phyloP scores from a whole-genome alignment of 2,113 vertebrate species.

The Jacana jacana region DNA sequence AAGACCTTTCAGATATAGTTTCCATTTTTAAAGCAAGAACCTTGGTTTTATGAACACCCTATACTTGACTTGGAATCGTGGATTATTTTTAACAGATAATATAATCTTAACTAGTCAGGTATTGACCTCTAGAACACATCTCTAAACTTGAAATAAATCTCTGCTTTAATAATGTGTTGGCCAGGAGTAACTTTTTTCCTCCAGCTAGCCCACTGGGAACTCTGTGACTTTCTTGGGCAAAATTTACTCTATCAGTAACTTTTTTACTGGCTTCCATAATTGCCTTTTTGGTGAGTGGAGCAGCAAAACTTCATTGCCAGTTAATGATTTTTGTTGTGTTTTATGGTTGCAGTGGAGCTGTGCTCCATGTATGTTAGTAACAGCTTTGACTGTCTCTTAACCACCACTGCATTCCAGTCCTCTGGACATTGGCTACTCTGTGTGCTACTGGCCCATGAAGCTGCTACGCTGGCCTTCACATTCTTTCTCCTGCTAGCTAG shows the following conservation, averaged over 20 bases:
- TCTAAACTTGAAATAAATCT: not conserved
- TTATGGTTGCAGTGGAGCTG: not conserved
- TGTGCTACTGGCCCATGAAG: not conserved
- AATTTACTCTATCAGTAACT: not conserved
- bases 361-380: not conserved
- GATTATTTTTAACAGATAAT: not conserved
- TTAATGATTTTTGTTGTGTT: not conserved
- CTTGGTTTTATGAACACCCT: not conserved
- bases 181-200: not conserved
- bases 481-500: not conserved
- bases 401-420: not conserved
- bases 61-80: not conserved
- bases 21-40: not conserved
- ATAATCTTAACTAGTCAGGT: not conserved
- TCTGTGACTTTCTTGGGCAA: not conserved
- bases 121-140: not conserved
- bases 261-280: not conserved
- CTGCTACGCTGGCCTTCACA: not conserved
- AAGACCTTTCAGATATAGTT: not conserved
- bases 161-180: not conserved
- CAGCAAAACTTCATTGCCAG: not conserved
- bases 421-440: not conserved
- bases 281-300: not conserved
- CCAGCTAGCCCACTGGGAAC: accelerated
- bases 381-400: not conserved